phyloP scores from a whole-genome alignment of 2,888 invertebrate species.

The Magallana nippona region DNA sequence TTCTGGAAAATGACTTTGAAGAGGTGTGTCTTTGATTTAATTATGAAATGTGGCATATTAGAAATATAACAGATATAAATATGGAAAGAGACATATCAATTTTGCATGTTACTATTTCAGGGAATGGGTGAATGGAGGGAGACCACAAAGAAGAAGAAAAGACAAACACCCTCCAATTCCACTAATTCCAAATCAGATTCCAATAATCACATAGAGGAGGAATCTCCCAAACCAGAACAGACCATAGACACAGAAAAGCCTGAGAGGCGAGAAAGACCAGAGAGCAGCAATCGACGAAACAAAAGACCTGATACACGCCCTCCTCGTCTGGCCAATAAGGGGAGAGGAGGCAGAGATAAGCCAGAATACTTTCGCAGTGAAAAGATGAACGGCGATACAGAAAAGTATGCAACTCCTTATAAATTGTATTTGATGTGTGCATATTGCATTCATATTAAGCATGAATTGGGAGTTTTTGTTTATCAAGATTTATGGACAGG shows the following conservation, averaged over 20 bases:
- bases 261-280: conserved; percentile 48
- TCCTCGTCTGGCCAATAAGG: conserved; percentile 66
- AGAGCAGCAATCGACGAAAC: conserved; percentile 62
- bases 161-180: conserved; percentile 57
- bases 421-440: neutral
- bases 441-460: neutral
- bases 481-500: no score
- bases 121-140: conserved; percentile 73
- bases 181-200: conserved; percentile 58
- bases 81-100: neutral
- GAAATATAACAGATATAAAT: neutral
- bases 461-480: no score
- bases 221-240: conserved; percentile 61
- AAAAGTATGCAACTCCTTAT: neutral
- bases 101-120: conserved; percentile 12
- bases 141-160: conserved; percentile 74
- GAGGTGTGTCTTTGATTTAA: conserved; percentile 80
- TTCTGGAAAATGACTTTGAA: conserved; percentile 86
- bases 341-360: conserved; percentile 68
- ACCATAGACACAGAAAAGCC: conserved; percentile 52
- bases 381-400: conserved; percentile 42
- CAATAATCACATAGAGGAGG: conserved; percentile 62
- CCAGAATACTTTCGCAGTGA: conserved; percentile 59
- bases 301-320: conserved; percentile 71
- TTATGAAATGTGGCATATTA: neutral